These are phyloP conservation scores for Rallus crepitans DNA, from an alignment of 2,797 vertebrate genomes.

Conservation along the genomic window DNA sequence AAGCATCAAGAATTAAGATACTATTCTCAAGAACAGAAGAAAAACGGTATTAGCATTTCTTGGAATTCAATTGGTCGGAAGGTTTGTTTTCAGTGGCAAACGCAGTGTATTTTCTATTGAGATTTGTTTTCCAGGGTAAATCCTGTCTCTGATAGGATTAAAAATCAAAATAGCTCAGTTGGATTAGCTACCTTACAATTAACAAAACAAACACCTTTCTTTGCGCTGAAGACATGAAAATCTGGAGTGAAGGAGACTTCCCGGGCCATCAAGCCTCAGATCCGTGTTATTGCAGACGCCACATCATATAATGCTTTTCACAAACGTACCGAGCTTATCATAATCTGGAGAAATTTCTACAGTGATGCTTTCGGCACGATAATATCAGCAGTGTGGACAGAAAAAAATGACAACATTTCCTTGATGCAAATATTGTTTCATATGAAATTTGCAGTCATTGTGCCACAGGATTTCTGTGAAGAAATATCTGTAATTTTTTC, in stretches of 20 bases:
- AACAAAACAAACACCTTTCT: not conserved
- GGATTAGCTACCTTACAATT: not conserved
- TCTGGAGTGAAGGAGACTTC: not conserved
- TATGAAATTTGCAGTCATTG: not conserved
- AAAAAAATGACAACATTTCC: constrained; percentile 38
- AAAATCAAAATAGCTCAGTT: constrained; percentile 15
- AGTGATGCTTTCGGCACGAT: constrained; percentile 9
- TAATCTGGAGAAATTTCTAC: not conserved
- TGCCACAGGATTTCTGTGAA: constrained; percentile 46
- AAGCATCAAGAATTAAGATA: constrained; percentile 47
- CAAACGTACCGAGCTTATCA: not conserved
- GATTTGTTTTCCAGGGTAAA: constrained; percentile 30
- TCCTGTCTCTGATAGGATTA: constrained; percentile 12
- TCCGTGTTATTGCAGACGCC: not conserved
- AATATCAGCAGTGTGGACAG: constrained; percentile 16
- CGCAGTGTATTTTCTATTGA: not conserved
- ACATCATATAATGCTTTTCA: not conserved
- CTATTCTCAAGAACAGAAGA: constrained; percentile 7
- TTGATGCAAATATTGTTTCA: constrained; percentile 54
- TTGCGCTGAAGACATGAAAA: not conserved
- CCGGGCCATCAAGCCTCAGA: not conserved
- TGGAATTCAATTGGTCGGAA: constrained; percentile 18
- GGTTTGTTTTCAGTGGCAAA: constrained; percentile 26
- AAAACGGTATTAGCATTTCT: constrained; percentile 36
- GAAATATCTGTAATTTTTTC: not conserved